Percentiles rank a stretch among this genome's conserved stretches.
Conservation (phyloP, 2,113 vertebrate species). For the pig (Sus scrofa) region DNA sequence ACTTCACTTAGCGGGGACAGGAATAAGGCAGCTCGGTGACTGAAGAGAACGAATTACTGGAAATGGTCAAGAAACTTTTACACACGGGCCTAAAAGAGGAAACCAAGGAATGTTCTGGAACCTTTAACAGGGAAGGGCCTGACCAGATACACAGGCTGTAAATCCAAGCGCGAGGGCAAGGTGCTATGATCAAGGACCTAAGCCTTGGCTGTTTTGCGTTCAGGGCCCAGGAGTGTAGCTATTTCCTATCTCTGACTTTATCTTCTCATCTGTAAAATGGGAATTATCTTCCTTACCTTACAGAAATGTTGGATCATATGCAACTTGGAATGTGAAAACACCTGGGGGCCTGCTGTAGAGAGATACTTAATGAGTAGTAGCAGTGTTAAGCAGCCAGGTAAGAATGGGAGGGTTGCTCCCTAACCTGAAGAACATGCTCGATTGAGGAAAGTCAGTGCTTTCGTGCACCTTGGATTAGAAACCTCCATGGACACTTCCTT, state of each 20-base stretch:
- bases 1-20: background rate
- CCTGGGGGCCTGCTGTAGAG: background rate
- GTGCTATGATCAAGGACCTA: background rate
- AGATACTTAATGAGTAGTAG: background rate
- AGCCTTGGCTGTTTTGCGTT: background rate
- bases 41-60: background rate
- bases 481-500: background rate
- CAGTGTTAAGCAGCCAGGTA: background rate
- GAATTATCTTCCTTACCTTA: background rate
- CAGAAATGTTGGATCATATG: background rate
- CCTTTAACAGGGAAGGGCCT: background rate
- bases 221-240: background rate
- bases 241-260: background rate
- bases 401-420: background rate
- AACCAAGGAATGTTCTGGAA: conserved; percentile 4
- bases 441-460: background rate
- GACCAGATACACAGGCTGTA: background rate
- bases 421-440: background rate
- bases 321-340: background rate
- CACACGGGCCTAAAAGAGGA: background rate
- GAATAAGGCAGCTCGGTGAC: background rate
- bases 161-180: background rate
- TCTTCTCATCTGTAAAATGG: background rate
- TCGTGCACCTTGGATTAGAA: background rate
- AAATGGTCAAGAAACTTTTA: conserved; percentile 12